These are phyloP conservation scores for Chromobotia macracanthus DNA, from an alignment of 2,797 vertebrate species.

Conservation along the genomic window DNA sequence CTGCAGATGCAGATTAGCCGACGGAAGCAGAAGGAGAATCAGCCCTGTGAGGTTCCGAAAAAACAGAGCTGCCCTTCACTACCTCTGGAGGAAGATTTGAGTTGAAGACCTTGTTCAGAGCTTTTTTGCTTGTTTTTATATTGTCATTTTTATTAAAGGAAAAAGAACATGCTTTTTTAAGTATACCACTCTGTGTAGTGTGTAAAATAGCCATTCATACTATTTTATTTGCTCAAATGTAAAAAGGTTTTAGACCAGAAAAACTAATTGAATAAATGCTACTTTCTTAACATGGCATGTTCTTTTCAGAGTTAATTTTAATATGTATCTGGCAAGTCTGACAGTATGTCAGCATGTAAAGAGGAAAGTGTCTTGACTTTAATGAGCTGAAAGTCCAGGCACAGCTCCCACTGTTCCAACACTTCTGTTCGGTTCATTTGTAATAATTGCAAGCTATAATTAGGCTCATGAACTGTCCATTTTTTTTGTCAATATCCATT, in stretches of 20 bases:
- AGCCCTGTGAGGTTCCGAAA: constrained; percentile 14
- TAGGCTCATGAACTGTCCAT: background rate
- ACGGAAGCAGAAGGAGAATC: constrained; percentile 61
- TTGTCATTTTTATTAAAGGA: no score
- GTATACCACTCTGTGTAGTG: background rate
- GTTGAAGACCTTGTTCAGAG: background rate
- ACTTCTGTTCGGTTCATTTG: background rate
- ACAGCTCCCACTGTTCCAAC: background rate
- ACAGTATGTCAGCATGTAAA: background rate
- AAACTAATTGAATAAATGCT: background rate
- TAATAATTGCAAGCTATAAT: background rate
- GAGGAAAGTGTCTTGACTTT: background rate
- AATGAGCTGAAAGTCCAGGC: background rate
- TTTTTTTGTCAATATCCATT: background rate
- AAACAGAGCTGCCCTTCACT: constrained; percentile 11
- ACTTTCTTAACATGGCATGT: background rate
- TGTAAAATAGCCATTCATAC: no score
- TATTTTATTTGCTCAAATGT: background rate
- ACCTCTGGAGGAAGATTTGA: background rate
- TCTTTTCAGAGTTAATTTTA: background rate
- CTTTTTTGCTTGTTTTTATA: background rate
- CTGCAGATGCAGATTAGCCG: constrained; percentile 81
- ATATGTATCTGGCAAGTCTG: background rate
- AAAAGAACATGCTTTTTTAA: no score
- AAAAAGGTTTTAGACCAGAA: background rate